phyloP scores from a whole-genome alignment of 2,797 vertebrate genomes.

The Acrocephalus scirpaceus region DNA sequence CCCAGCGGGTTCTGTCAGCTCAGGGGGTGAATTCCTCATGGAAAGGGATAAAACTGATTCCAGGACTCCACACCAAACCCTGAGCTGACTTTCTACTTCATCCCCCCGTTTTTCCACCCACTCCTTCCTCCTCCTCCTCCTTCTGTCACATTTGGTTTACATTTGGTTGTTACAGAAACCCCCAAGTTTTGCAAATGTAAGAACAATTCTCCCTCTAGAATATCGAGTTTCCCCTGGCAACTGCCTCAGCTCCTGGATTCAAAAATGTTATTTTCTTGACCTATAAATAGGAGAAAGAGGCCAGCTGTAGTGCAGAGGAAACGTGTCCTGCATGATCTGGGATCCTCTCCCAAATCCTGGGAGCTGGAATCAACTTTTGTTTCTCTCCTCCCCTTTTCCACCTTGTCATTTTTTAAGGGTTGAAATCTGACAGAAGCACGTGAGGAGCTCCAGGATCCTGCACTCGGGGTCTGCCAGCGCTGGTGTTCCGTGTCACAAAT shows the following conservation, averaged over 20 bases:
- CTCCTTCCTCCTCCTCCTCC: neutral
- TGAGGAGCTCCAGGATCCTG: neutral
- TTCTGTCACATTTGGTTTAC: constrained; percentile 53
- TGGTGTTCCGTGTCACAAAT: neutral
- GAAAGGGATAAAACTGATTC: constrained; percentile 14
- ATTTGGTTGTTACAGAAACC: constrained; percentile 46
- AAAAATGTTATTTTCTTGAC: constrained; percentile 34
- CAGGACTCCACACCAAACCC: constrained; percentile 46
- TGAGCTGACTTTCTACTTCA: constrained; percentile 21
- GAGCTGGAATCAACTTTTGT: neutral
- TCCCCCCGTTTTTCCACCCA: constrained; percentile 21
- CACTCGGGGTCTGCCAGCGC: neutral
- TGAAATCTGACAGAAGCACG: neutral
- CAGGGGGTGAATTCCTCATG: neutral
- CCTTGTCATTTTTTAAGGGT: neutral
- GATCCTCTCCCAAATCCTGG: neutral
- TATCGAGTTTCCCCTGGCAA: constrained; percentile 65
- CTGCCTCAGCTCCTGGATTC: constrained; percentile 7
- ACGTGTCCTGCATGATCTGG: neutral
- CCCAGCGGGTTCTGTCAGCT: neutral
- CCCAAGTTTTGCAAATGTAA: constrained; percentile 48
- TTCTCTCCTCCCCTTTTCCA: neutral
- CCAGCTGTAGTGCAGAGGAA: constrained; percentile 27
- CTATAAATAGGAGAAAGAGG: constrained; percentile 24
- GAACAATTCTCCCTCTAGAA: constrained; percentile 35